Conservation (phyloP, 2,797 vertebrate species). For the Melanotaenia boesemani region DNA sequence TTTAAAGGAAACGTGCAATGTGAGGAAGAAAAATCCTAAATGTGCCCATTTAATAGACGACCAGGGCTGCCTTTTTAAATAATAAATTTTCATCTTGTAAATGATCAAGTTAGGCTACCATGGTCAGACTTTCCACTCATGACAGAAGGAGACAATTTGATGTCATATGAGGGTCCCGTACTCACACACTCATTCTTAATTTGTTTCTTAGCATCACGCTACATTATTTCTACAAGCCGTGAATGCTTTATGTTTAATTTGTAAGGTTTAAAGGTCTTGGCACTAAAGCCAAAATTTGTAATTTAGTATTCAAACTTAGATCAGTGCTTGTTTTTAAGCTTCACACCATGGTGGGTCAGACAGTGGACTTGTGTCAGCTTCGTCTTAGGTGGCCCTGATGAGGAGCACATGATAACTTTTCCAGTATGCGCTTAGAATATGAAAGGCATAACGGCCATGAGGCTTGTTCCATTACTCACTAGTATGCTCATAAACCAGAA, state of each 20-base stretch:
- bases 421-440: conserved; percentile 44
- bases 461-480: conserved; percentile 71
- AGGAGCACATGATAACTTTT: conserved; percentile 15
- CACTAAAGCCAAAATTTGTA: neutral
- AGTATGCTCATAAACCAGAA: conserved; percentile 71
- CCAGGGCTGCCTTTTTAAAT: conserved; percentile 41
- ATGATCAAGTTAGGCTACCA: conserved; percentile 1
- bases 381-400: conserved; percentile 17
- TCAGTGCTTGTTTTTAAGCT: conserved; percentile 9
- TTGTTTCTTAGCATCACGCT: conserved; percentile 3
- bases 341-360: neutral
- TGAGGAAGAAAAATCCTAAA: conserved; percentile 11
- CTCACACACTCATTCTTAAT: neutral
- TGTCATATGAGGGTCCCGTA: conserved; percentile 1
- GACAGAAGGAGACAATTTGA: conserved; percentile 6
- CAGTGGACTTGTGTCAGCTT: neutral
- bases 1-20: conserved; percentile 27
- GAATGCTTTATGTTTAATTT: neutral
- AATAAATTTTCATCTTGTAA: conserved; percentile 11
- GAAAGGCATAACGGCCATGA: conserved; percentile 59
- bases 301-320: neutral
- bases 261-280: neutral
- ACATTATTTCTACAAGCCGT: neutral
- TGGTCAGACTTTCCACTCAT: conserved; percentile 1
- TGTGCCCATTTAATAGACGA: conserved; percentile 28